Percentiles rank a stretch among this genome's conserved stretches.
Evolutionary conservation across 2,113 vertebrate species (phyloP).

Genomic region (Crypturellus undulatus): DNA sequence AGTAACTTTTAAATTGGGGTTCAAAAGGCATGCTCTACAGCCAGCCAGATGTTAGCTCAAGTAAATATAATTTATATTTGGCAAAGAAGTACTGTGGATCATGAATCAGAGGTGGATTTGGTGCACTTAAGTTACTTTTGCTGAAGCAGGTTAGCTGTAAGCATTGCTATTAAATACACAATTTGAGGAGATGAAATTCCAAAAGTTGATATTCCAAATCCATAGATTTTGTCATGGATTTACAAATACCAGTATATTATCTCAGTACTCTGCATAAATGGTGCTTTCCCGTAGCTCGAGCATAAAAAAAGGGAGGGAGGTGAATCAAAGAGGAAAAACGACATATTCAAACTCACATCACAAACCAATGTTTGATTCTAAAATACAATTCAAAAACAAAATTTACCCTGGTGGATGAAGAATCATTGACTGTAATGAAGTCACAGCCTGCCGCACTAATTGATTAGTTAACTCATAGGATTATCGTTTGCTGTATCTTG

Average conservation of each 20-base stretch:
- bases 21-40: neutral
- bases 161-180: neutral
- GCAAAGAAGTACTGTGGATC: neutral
- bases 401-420: neutral
- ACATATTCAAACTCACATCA: neutral
- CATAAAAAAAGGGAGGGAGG: neutral
- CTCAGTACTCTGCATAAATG: neutral
- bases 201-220: neutral
- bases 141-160: neutral
- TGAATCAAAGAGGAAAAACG: neutral
- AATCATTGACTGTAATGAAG: neutral
- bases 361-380: neutral
- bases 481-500: neutral
- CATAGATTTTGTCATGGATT: neutral
- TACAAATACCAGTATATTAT: neutral
- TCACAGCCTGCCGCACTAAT: neutral
- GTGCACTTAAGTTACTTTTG: neutral
- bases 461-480: neutral
- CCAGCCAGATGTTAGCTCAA: neutral
- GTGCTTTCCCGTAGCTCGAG: neutral
- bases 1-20: neutral
- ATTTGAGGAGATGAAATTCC: neutral
- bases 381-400: neutral
- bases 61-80: neutral
- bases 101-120: neutral